Evolutionary conservation across 2,888 invertebrate species (phyloP), one percentile per base, ranked within the genome.

Genomic region (Bruchidius siliquastri): DNA sequence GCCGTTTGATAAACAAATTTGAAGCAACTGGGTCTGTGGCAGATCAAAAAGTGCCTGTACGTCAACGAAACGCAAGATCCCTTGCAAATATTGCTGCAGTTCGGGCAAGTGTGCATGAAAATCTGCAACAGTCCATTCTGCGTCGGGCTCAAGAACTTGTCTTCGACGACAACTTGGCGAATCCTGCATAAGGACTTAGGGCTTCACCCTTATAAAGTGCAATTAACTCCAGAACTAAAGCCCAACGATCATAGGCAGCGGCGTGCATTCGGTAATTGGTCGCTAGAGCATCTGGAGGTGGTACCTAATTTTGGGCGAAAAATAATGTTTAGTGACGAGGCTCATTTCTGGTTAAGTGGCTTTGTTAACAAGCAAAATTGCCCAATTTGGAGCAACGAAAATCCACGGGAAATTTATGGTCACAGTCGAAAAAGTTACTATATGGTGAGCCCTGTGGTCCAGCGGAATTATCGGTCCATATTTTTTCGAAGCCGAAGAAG

Each of bases 401-500:
- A 3, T 69, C n/a, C 69, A 30, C 30, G 30, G 30, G 68, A 67
- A 67, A n/a, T n/a, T n/a, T n/a, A n/a, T n/a, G n/a, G n/a, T n/a
- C n/a, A n/a, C n/a, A n/a, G n/a, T n/a, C n/a, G 6, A 67, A 3
- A 6, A 67, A 4, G 20, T 70, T n/a, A 4, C 70, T 2, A 8
- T 22, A 26, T 22, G 49, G 30, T 49, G 20, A 6, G 30, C 30
- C n/a, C n/a, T n/a, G n/a, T n/a, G n/a, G n/a, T n/a, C n/a, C n/a
- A n/a, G n/a, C n/a, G n/a, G n/a, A n/a, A 73, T n/a, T n/a, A n/a
- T 73, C 22, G 68, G 26, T 71, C 68, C 73, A 67, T 73, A 71
- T 32, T 73, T 73, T 71, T 73, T 74, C 22, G 72, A 73, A n/a
- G n/a, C n/a, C 67, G 67, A 70, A 26, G 71, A 21, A 68, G 68